Evolutionary conservation across 2,797 vertebrate genomes (phyloP), one percentile per base, ranked within the genome.

Genomic region (Capromys pilorides): DNA sequence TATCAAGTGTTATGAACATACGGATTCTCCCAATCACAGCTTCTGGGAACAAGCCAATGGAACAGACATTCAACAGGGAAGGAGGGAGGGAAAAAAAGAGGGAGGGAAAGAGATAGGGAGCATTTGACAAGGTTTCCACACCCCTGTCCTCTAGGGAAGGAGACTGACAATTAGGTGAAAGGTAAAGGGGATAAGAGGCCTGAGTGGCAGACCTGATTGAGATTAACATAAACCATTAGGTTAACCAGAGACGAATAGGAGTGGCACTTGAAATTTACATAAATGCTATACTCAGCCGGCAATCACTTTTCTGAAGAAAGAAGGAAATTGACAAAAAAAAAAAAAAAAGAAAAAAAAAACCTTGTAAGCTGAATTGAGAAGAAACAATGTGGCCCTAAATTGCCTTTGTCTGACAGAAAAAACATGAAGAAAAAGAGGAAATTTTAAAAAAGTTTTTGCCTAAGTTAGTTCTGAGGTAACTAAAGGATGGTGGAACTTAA

Each of bases 231-330:
- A 96, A 84, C 90, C 90, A 96, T 97, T 95, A 96, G 51, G 90
- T 95, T 96, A 96, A 94, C 86, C 59, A 77, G 87, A 92, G 92
- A 95, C 85, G 94, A 96, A 96, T 81, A 97, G 49, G 93, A 97
- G 88, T 96, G 96, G 79, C 71, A 97, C 96, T 96, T 97, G 94
- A 97, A 97, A 97, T 96, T 97, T 97, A 96, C 92, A 96, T 96
- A 97, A 97, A 94, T 39, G 75, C 66, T 92, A 93, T 59, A 95
- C 33, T n/a, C 94, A 96, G 90, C 36, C 0, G 26, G 54, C 77
- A 97, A 96, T 96, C 94, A 96, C 96, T 77, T 77, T 96, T 87
- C 73, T 92, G 54, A 89, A 92, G 79, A 59, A 95, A 95, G 88
- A 86, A 94, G 84, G 93, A 94, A 97, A 94, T 49, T 90, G 71